A percentile compares a stretch with the other conserved stretches of the same genome.
phyloP scores from a whole-genome alignment of 2,888 invertebrate species.

The Phyllotreta striolata region DNA sequence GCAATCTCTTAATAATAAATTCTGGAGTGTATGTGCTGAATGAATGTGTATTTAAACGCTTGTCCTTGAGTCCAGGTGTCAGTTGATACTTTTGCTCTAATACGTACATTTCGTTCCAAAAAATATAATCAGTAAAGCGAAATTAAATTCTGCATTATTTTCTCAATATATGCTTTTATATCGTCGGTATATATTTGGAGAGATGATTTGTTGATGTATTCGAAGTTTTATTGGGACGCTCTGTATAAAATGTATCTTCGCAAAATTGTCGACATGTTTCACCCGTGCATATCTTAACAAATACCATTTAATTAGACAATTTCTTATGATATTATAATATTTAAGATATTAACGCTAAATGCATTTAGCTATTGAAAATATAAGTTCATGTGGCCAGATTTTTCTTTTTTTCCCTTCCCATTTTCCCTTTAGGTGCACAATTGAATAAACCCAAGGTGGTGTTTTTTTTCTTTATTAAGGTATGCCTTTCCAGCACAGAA shows the following conservation, averaged over 20 bases:
- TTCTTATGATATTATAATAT: slow-evolving; percentile 44
- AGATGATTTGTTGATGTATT: slow-evolving; percentile 1
- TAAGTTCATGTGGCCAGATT: slow-evolving; percentile 40
- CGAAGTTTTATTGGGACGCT: slow-evolving; percentile 2
- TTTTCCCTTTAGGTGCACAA: background rate
- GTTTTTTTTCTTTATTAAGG: slow-evolving; percentile 27
- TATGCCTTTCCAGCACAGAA: slow-evolving; percentile 21
- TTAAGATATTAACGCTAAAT: slow-evolving; percentile 45
- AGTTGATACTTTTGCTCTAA: slow-evolving; percentile 47
- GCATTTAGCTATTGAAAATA: slow-evolving; percentile 42
- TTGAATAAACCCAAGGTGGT: background rate
- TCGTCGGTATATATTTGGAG: slow-evolving; percentile 7
- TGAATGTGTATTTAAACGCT: slow-evolving; percentile 58
- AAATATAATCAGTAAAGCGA: slow-evolving; percentile 1
- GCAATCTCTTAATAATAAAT: slow-evolving; percentile 35
- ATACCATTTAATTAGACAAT: slow-evolving; percentile 48
- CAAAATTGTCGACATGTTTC: slow-evolving; percentile 38
- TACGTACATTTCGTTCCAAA: slow-evolving; percentile 5
- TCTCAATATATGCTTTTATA: slow-evolving; percentile 10
- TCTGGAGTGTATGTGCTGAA: slow-evolving; percentile 41
- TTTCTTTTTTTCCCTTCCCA: slow-evolving; percentile 29
- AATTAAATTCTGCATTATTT: background rate
- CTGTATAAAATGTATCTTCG: slow-evolving; percentile 20
- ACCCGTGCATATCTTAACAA: slow-evolving; percentile 44
- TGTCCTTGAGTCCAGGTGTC: slow-evolving; percentile 58